Evolutionary conservation across 2,888 invertebrate species (phyloP).

Genomic region (Caradrina clavipalpis): DNA sequence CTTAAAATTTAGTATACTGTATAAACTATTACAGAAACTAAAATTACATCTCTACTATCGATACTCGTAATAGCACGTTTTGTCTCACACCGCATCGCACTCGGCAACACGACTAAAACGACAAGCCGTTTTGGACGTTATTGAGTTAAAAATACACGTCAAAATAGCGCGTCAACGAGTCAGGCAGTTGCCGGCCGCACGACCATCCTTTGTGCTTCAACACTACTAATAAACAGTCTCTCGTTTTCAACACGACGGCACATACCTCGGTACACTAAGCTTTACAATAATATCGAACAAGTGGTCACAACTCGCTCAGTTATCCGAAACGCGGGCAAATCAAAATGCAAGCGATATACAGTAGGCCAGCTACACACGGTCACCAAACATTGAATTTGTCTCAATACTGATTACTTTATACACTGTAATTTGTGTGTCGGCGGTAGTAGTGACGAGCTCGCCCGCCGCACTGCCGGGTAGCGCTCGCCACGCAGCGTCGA

Average conservation of each 20-base stretch:
- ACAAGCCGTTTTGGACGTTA: conserved; percentile 63
- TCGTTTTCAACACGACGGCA: conserved; percentile 69
- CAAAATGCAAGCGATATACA: conserved; percentile 66
- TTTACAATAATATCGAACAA: conserved; percentile 63
- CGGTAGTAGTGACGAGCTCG: conserved; percentile 42
- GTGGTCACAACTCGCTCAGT: conserved; percentile 59
- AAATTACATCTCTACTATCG: conserved; percentile 53
- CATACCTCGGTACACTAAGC: conserved; percentile 68
- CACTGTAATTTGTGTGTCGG: conserved; percentile 49
- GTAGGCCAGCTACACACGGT: conserved; percentile 75
- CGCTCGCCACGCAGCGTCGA: conserved; percentile 54
- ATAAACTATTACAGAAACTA: conserved; percentile 63
- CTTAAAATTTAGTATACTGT: conserved; percentile 56
- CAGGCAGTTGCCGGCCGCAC: conserved; percentile 52
- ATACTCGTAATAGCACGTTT: conserved; percentile 61
- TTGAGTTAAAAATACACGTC: conserved; percentile 61
- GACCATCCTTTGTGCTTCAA: conserved; percentile 75
- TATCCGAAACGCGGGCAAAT: conserved; percentile 50
- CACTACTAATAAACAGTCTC: conserved; percentile 80
- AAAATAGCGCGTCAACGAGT: conserved; percentile 56
- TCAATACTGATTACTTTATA: conserved; percentile 69
- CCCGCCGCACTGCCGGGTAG: conserved; percentile 58
- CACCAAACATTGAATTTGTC: conserved; percentile 61
- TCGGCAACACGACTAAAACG: conserved; percentile 47
- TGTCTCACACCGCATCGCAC: conserved; percentile 49